Evolutionary conservation across 2,113 vertebrate genomes (phyloP).

Genomic region (Ptychochromis oligacanthus): DNA sequence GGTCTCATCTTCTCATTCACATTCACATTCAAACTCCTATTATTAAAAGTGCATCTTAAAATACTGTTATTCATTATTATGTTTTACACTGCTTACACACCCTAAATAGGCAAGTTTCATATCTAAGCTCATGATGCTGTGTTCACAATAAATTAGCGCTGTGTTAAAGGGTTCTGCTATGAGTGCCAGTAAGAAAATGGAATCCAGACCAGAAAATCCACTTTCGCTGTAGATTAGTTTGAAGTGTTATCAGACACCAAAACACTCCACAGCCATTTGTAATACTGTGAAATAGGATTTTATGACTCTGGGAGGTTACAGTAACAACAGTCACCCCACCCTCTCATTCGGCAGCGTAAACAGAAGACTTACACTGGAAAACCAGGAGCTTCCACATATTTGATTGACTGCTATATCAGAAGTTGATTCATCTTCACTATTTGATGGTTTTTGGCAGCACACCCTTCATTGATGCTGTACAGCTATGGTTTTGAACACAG

Average conservation of each 20-base stretch:
- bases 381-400: neutral
- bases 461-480: neutral
- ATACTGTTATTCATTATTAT: too few relatives aligned
- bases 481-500: neutral
- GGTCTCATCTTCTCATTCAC: neutral
- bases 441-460: neutral
- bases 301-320: neutral
- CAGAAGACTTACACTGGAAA: neutral
- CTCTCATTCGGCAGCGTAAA: neutral
- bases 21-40: neutral
- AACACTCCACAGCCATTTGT: neutral
- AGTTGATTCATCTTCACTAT: neutral
- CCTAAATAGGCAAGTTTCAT: neutral
- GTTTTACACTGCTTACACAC: neutral
- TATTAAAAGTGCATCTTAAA: neutral
- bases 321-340: neutral
- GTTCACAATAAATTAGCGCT: accelerated
- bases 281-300: neutral
- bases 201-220: neutral
- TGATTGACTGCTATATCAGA: neutral
- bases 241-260: neutral
- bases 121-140: neutral
- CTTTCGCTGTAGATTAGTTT: neutral
- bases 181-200: neutral
- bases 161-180: neutral